Percentiles rank a stretch among this genome's conserved stretches.
Evolutionary conservation across 2,113 vertebrate genomes (phyloP).

Genomic region (Salminus brasiliensis): DNA sequence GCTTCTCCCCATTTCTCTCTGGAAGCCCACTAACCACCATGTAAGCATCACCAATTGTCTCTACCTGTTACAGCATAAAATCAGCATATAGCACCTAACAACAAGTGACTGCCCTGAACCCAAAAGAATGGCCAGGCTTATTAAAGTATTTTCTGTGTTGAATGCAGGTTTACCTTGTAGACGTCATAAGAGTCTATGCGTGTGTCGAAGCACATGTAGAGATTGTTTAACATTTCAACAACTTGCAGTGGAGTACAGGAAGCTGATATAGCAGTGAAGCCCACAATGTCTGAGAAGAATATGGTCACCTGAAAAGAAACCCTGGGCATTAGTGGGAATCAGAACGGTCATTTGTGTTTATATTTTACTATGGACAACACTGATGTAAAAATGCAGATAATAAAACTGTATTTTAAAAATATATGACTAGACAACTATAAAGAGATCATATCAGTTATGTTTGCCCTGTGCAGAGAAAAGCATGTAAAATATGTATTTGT

Average conservation of each 20-base stretch:
- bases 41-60: constrained; percentile 89
- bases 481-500: not conserved
- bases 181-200: constrained; percentile 87
- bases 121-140: too few relatives aligned
- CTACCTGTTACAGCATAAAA: constrained; percentile 72
- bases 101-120: too few relatives aligned
- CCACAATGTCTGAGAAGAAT: constrained; percentile 90
- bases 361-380: not conserved
- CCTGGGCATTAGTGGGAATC: not conserved
- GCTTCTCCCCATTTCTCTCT: constrained; percentile 82
- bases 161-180: constrained; percentile 81
- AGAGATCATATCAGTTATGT: not conserved
- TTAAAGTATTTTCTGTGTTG: too few relatives aligned
- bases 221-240: constrained; percentile 88
- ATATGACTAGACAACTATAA: not conserved
- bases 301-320: constrained; percentile 81
- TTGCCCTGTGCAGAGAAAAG: not conserved
- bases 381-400: not conserved
- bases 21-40: constrained; percentile 90
- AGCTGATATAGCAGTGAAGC: constrained; percentile 87
- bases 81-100: too few relatives aligned
- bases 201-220: constrained; percentile 87
- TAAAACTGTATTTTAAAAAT: not conserved
- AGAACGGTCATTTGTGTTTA: not conserved
- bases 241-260: constrained; percentile 87